phyloP scores from a whole-genome alignment of 2,797 vertebrate genomes.

The Xiphophorus birchmanni region DNA sequence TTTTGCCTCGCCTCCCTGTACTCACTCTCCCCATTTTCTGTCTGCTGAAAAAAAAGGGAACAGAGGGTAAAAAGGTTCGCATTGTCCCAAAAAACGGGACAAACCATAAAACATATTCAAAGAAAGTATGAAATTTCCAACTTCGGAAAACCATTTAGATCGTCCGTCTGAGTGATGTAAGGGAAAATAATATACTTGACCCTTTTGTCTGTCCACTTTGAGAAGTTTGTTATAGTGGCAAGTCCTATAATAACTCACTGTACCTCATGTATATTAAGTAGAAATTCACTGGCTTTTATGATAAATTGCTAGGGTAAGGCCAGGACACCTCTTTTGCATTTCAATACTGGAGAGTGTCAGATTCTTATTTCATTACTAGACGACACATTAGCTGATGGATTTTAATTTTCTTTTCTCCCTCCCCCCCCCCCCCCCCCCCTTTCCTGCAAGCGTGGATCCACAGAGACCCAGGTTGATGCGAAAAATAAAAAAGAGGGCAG shows the following conservation, averaged over 20 bases:
- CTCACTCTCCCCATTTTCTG: constrained; percentile 70
- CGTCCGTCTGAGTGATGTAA: constrained; percentile 80
- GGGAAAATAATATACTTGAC: constrained; percentile 88
- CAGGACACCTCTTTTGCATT: constrained; percentile 96
- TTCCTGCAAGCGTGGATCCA: constrained; percentile 74
- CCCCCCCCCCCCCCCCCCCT: background rate
- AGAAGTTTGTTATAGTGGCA: constrained; percentile 89
- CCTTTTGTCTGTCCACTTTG: constrained; percentile 87
- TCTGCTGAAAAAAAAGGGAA: constrained; percentile 49
- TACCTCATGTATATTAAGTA: constrained; percentile 96
- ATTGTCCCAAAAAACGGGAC: constrained; percentile 71
- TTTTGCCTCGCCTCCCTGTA: constrained; percentile 58
- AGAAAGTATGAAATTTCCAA: constrained; percentile 82
- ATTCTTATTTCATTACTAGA: constrained; percentile 95
- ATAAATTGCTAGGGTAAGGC: constrained; percentile 93
- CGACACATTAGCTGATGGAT: constrained; percentile 93
- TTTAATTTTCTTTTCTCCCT: constrained; percentile 90
- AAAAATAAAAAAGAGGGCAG: constrained; percentile 35
- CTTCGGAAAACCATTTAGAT: constrained; percentile 84
- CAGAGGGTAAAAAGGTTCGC: constrained; percentile 67
- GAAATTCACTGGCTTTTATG: constrained; percentile 89
- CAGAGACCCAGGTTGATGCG: constrained; percentile 79
- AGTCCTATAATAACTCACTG: constrained; percentile 90
- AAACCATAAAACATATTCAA: constrained; percentile 79
- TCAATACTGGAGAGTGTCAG: constrained; percentile 92